Evolutionary conservation across 92 coral and sea anemone species (phyloP).

Genomic region (Metridium senile): DNA sequence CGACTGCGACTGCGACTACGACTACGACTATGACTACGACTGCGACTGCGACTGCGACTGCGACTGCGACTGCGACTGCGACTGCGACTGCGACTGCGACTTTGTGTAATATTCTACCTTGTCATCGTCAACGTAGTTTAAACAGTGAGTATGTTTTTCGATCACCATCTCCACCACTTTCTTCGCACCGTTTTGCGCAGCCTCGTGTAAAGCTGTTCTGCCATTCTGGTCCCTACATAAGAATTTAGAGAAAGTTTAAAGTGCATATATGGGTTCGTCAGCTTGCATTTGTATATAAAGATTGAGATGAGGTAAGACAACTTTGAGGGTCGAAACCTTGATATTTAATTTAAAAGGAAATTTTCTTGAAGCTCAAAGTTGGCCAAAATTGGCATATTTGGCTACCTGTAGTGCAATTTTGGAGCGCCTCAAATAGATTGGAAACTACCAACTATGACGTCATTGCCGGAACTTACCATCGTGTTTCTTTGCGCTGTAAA

Average conservation of each 20-base stretch:
- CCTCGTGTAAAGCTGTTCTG: conserved; percentile 63
- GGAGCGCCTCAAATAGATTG: too few species aligned
- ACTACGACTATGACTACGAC: not conserved
- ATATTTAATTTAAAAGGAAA: too few species aligned
- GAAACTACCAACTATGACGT: too few species aligned
- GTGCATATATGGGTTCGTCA: not conserved
- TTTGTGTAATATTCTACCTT: conserved; percentile 54
- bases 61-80: not conserved
- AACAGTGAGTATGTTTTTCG: conserved; percentile 27
- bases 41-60: not conserved
- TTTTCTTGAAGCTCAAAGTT: too few species aligned
- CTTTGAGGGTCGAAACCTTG: too few species aligned
- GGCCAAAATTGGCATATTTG: too few species aligned
- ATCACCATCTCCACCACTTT: conserved; percentile 41
- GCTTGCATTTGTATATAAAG: not conserved
- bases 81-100: not conserved
- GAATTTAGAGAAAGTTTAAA: not conserved
- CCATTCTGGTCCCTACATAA: conserved; percentile 51
- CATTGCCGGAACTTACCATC: too few species aligned
- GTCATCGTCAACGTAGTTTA: conserved; percentile 50
- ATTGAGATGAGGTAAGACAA: too few species aligned
- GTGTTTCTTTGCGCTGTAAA: too few species aligned
- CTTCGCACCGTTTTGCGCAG: conserved; percentile 62
- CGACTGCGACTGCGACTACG: not conserved
- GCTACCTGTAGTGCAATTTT: too few species aligned